Conservation (phyloP, 2,888 invertebrate genomes). For the Athripsodes cinereus region DNA sequence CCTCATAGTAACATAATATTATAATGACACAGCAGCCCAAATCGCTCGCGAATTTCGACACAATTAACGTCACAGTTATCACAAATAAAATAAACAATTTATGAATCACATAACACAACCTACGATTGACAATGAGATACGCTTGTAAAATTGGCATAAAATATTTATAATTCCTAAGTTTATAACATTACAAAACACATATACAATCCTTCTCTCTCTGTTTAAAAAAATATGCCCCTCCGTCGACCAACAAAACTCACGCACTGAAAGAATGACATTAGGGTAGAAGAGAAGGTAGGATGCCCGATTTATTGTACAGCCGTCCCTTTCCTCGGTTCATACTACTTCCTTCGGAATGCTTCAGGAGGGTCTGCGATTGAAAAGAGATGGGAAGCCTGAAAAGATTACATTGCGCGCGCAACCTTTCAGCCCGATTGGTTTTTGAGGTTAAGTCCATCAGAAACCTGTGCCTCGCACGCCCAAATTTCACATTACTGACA, state of each 20-base stretch:
- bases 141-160: too few relatives aligned
- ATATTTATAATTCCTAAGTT: too few relatives aligned
- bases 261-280: conserved; percentile 14
- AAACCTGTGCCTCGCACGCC: conserved; percentile 7
- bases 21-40: neutral
- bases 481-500: conserved; percentile 1
- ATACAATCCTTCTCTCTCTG: too few relatives aligned
- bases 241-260: conserved; percentile 13
- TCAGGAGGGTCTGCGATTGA: conserved; percentile 5
- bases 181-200: too few relatives aligned
- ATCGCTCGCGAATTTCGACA: too few relatives aligned
- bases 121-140: too few relatives aligned
- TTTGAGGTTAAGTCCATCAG: conserved; percentile 18
- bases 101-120: too few relatives aligned
- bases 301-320: conserved; percentile 15
- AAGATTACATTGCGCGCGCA: conserved; percentile 17
- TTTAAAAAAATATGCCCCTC: conserved; percentile 8
- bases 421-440: conserved; percentile 12
- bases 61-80: too few relatives aligned
- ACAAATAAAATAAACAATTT: too few relatives aligned
- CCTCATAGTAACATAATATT: neutral
- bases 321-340: conserved; percentile 14
- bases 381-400: conserved; percentile 8
- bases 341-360: conserved; percentile 4
- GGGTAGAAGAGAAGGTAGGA: conserved; percentile 8